Percentiles rank a stretch among this genome's conserved stretches.
These are phyloP conservation scores for Oligia strigilis DNA, from an alignment of 2,888 invertebrate species.

Conservation along the genomic window DNA sequence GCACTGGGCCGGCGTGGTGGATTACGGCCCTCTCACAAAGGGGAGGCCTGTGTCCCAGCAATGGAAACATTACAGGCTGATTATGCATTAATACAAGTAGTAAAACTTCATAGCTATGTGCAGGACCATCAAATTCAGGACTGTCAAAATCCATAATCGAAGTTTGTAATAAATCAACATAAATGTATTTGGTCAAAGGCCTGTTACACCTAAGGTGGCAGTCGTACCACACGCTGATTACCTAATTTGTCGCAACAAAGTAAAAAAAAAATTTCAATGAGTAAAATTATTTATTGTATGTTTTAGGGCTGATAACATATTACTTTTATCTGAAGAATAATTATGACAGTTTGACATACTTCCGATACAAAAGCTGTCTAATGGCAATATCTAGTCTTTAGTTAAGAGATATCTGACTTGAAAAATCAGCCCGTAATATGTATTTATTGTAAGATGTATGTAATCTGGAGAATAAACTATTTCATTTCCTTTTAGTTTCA, in stretches of 20 bases:
- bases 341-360: neutral
- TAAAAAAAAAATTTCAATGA: neutral
- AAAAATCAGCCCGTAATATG: neutral
- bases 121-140: neutral
- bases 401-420: neutral
- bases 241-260: too few species aligned
- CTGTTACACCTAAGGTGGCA: neutral
- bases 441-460: neutral
- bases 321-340: neutral
- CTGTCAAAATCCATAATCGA: neutral
- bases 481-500: neutral
- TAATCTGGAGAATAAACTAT: neutral
- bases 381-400: neutral
- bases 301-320: neutral
- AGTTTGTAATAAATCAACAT: neutral
- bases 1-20: too few species aligned
- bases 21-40: too few species aligned
- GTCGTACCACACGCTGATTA: neutral
- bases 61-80: too few species aligned
- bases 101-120: neutral
- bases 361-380: neutral
- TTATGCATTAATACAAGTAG: neutral
- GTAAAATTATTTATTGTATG: neutral
- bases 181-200: slow-evolving; percentile 3
- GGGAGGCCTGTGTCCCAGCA: too few species aligned